Percentiles rank a stretch among this genome's conserved stretches.
phyloP scores from a whole-genome alignment of 1,140 invertebrate genomes.

The Drosophila bocki region DNA sequence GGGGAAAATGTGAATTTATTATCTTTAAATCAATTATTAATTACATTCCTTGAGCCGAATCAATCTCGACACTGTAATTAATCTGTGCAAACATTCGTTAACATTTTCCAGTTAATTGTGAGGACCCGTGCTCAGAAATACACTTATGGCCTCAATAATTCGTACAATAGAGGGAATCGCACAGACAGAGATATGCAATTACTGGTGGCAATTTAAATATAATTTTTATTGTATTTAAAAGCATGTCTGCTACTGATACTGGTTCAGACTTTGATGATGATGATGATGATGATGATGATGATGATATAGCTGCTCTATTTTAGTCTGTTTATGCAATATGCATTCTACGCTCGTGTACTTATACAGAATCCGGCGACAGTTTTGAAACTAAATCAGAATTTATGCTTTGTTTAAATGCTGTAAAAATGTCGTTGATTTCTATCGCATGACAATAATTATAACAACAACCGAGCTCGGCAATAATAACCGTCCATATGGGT shows the following conservation, averaged over 20 bases:
- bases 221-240: constrained; percentile 78
- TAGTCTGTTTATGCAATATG: constrained; percentile 57
- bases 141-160: constrained; percentile 68
- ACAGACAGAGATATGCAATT: constrained; percentile 56
- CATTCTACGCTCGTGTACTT: constrained; percentile 26
- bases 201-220: constrained; percentile 76
- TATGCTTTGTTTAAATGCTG: constrained; percentile 83
- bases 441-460: constrained; percentile 78
- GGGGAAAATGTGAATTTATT: background rate
- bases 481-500: constrained; percentile 75
- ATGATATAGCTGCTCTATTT: constrained; percentile 55
- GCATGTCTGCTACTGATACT: constrained; percentile 35
- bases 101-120: constrained; percentile 30
- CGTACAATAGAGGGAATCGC: constrained; percentile 8
- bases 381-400: constrained; percentile 81
- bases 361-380: constrained; percentile 56
- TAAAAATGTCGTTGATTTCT: constrained; percentile 82
- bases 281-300: background rate
- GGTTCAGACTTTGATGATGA: constrained; percentile 3
- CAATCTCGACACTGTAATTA: constrained; percentile 15
- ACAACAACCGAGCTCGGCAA: constrained; percentile 56
- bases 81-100: constrained; percentile 11
- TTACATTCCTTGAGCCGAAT: constrained; percentile 3
- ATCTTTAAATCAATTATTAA: background rate
- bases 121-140: constrained; percentile 20